Conservation (phyloP, 2,113 vertebrate genomes). For the Galemys pyrenaicus region DNA sequence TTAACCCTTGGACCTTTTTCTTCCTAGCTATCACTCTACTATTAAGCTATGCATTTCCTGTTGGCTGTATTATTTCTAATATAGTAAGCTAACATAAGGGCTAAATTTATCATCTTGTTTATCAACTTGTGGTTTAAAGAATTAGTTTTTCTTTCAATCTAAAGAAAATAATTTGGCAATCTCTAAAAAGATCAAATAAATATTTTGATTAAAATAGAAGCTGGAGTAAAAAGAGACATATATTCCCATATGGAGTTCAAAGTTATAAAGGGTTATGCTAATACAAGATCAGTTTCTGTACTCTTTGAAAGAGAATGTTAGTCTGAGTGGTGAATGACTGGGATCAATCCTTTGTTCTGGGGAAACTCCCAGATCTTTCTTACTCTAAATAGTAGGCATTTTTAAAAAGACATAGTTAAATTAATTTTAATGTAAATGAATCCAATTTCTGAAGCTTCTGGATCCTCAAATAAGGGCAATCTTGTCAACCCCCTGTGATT, state of each 20-base stretch:
- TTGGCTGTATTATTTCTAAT: background rate
- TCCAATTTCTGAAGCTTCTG: conserved; percentile 12
- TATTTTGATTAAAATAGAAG: conserved; percentile 44
- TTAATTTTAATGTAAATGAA: conserved; percentile 63
- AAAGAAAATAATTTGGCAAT: conserved; percentile 12
- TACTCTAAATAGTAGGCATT: background rate
- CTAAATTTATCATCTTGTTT: background rate
- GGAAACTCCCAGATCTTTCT: background rate
- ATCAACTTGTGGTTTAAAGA: conserved; percentile 30
- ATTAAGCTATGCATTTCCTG: background rate
- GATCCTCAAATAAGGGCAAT: background rate
- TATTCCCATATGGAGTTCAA: background rate
- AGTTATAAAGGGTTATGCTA: background rate
- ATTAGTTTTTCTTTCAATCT: background rate
- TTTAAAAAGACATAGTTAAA: background rate
- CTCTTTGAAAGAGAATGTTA: conserved; percentile 10
- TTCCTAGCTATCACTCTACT: background rate
- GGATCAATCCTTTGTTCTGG: conserved; percentile 23
- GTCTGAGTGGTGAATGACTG: background rate
- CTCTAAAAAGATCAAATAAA: background rate
- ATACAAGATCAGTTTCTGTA: background rate
- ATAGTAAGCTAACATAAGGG: background rate
- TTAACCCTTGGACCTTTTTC: background rate
- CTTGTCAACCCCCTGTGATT: background rate
- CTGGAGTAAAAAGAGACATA: background rate